phyloP scores from a whole-genome alignment of 2,888 invertebrate genomes.

The Lampropteryx suffumata region DNA sequence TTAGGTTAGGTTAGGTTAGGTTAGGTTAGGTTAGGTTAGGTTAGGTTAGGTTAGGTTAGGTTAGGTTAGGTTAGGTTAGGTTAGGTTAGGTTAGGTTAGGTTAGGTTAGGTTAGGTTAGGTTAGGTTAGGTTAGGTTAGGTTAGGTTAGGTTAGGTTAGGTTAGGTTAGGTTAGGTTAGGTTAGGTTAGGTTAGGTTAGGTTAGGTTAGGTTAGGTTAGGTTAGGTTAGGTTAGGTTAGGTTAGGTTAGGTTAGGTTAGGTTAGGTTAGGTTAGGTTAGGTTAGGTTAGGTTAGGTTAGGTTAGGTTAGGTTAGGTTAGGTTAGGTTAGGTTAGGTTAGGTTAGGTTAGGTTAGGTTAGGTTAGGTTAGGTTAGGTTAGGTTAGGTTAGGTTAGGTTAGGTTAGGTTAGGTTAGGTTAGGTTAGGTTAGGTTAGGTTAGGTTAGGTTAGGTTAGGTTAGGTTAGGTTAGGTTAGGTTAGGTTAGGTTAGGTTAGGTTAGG shows the following conservation, averaged over 20 bases:
- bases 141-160: slow-evolving; percentile 26
- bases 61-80: slow-evolving; percentile 24
- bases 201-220: slow-evolving; percentile 24
- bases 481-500: slow-evolving; percentile 34
- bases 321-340: slow-evolving; percentile 24
- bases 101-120: slow-evolving; percentile 23
- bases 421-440: slow-evolving; percentile 37
- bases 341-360: slow-evolving; percentile 23
- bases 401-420: slow-evolving; percentile 36
- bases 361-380: slow-evolving; percentile 4
- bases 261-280: slow-evolving; percentile 24
- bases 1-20: slow-evolving; percentile 22
- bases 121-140: slow-evolving; percentile 25
- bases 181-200: slow-evolving; percentile 25
- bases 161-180: slow-evolving; percentile 27
- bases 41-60: slow-evolving; percentile 21
- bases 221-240: slow-evolving; percentile 24
- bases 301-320: slow-evolving; percentile 24
- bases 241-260: slow-evolving; percentile 24
- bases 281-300: slow-evolving; percentile 23
- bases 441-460: slow-evolving; percentile 32
- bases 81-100: slow-evolving; percentile 23
- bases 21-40: slow-evolving; percentile 15
- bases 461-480: slow-evolving; percentile 33
- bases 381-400: slow-evolving; percentile 31